Percentiles rank a stretch among this genome's conserved stretches.
These are phyloP conservation scores for Cebidichthys violaceus DNA, from an alignment of 2,113 vertebrate genomes.

Conservation along the genomic window DNA sequence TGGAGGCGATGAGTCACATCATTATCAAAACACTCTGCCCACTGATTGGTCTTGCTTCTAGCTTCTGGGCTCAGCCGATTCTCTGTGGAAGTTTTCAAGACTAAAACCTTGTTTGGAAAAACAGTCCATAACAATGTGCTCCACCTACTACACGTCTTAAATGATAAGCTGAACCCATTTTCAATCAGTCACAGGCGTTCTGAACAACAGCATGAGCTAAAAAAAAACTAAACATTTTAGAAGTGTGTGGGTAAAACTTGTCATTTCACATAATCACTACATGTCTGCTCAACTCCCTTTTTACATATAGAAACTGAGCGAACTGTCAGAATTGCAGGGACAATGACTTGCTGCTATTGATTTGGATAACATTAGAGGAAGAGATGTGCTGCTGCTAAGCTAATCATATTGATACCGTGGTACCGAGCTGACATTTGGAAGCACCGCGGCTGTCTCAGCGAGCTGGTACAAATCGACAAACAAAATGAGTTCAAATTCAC, in stretches of 20 bases:
- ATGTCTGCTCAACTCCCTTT: neutral
- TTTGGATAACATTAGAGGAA: constrained; percentile 48
- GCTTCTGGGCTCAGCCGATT: neutral
- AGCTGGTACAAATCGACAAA: constrained; percentile 67
- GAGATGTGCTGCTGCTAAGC: constrained; percentile 47
- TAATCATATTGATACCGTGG: constrained; percentile 72
- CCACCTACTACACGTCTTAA: constrained; percentile 2
- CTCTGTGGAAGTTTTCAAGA: constrained; percentile 16
- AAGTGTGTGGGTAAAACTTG: neutral
- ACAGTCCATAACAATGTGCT: neutral
- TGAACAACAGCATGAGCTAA: neutral
- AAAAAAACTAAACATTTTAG: neutral
- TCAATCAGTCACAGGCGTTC: constrained; percentile 4
- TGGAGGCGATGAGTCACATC: constrained; percentile 40
- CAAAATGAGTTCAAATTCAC: constrained; percentile 64
- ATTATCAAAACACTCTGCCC: constrained; percentile 41
- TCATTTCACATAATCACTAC: constrained; percentile 1
- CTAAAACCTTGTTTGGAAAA: constrained; percentile 12
- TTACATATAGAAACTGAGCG: constrained; percentile 10
- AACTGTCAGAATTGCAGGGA: constrained; percentile 34
- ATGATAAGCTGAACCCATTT: neutral
- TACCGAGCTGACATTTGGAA: constrained; percentile 72
- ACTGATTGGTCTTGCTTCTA: constrained; percentile 6
- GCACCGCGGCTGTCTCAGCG: constrained; percentile 61
- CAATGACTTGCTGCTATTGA: constrained; percentile 58